phyloP scores from a whole-genome alignment of 2,113 vertebrate genomes.

The Cyprinodon variegatus region DNA sequence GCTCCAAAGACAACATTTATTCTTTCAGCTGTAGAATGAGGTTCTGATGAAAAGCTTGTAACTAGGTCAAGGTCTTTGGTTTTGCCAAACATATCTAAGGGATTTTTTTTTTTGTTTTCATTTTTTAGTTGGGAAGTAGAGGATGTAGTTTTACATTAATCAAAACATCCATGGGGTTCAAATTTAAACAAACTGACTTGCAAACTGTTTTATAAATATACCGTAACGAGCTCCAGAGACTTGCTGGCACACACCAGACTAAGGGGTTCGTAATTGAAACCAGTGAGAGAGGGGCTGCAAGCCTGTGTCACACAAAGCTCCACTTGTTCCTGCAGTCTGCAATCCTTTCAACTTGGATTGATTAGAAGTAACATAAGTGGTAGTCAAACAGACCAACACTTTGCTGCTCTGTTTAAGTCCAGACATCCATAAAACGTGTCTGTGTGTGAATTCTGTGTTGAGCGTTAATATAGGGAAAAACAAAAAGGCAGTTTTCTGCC shows the following conservation, averaged over 20 bases:
- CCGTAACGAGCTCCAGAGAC: constrained; percentile 55
- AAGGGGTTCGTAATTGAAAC: constrained; percentile 50
- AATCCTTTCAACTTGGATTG: constrained; percentile 63
- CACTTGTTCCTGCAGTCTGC: constrained; percentile 57
- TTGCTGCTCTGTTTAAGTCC: constrained; percentile 54
- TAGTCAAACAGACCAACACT: constrained; percentile 61
- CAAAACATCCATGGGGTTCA: constrained; percentile 36
- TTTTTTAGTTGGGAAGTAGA: constrained; percentile 59
- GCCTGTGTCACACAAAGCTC: constrained; percentile 62
- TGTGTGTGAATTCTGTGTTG: background rate
- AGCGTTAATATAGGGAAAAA: background rate
- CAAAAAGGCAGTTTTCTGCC: constrained; percentile 26
- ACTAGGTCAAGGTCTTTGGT: constrained; percentile 32
- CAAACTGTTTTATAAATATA: constrained; percentile 28
- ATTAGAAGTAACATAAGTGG: constrained; percentile 62
- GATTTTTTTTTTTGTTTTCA: constrained; percentile 16
- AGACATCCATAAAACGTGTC: constrained; percentile 56
- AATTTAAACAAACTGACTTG: constrained; percentile 6
- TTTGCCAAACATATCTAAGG: constrained; percentile 18
- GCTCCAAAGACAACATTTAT: constrained; percentile 12
- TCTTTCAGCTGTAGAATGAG: background rate
- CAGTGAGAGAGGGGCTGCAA: constrained; percentile 34
- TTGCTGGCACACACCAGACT: constrained; percentile 53
- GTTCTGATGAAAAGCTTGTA: constrained; percentile 38
- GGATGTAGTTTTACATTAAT: constrained; percentile 42